A percentile compares a stretch with the other conserved stretches of the same genome.
These are phyloP conservation scores for Cacatua alba DNA, from an alignment of 2,113 vertebrate genomes.

Conservation along the genomic window DNA sequence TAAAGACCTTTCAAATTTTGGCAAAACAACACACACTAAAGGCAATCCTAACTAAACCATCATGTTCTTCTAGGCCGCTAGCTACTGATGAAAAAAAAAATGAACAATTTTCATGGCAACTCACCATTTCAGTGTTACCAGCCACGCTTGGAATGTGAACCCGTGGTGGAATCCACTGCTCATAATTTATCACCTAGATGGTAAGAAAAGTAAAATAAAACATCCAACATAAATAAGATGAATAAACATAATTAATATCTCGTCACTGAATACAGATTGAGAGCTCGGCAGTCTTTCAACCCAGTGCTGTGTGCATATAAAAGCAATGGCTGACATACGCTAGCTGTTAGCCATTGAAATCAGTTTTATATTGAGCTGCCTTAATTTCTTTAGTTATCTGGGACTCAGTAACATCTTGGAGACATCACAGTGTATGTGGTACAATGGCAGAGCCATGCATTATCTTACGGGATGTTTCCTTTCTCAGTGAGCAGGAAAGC, in stretches of 20 bases:
- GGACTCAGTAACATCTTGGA: background rate
- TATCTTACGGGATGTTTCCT: background rate
- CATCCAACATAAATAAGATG: background rate
- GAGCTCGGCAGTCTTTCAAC: background rate
- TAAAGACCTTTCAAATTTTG: background rate
- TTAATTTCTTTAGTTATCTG: background rate
- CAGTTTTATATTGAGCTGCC: background rate
- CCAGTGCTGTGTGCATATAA: background rate
- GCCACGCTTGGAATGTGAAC: background rate
- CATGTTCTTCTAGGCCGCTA: background rate
- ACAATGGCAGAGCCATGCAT: fast-evolving
- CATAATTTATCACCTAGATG: conserved; percentile 60
- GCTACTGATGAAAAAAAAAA: background rate
- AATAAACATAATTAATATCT: background rate
- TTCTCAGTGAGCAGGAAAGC: background rate
- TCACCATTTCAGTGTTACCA: conserved; percentile 54
- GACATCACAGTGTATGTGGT: background rate
- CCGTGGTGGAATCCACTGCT: conserved; percentile 67
- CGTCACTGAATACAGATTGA: background rate
- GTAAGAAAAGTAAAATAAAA: background rate
- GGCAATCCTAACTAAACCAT: background rate
- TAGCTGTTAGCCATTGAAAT: background rate
- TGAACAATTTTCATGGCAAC: background rate
- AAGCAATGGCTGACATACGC: background rate
- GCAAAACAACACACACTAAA: background rate